Base-by-base conservation (phyloP, 2,797 vertebrate genomes). In the Sebastolobus altivelis region DNA sequence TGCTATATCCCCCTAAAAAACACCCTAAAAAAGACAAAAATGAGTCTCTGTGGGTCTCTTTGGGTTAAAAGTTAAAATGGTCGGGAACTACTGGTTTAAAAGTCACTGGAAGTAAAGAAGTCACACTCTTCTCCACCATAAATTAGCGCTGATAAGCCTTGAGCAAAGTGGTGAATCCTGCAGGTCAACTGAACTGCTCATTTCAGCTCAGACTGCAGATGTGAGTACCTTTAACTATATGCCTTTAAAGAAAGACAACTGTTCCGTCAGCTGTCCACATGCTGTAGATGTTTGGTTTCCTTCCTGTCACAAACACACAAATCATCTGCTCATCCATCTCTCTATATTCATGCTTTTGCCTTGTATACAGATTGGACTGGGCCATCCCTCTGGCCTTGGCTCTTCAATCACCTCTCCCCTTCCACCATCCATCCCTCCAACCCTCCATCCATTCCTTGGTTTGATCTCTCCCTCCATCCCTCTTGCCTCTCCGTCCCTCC, bases 371-470 rank as follows among this genome's bases (percentile, higher is more conserved):
- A 88, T 87, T 78, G 81, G 77, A 75, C 81, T 12, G 87, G 80
- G 68, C 67, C 16, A 65, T 76, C 77, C 75, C 65, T 37, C 66
- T 25, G 85, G 87, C 88, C 82, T 85, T 85, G 90, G 79, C 85
- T 90, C 84, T 68, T 90, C 85, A 86, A 88, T 92, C 89, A 89
- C 82, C 77, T 80, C 80, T 60, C 38, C 38, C 43, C 69, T 70
- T 35, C 86, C 66, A 10, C 33, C 80, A 81, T 74, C 62, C 81
- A 55, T 77, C 80, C 76, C 25, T 69, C 76, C 77, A 40, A 9
- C 61, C 55, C 72, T 60, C 73, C 70, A 46, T 80, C 69, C 38
- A 55, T 77, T 75, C 77, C 13, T 49, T 3, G 82, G 79, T 84
- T 82, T 83, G 77, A 84, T 88, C 80, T 77, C 67, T 14, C 74